phyloP scores from a whole-genome alignment of 2,888 invertebrate genomes.

The Philhelius pedissequus region DNA sequence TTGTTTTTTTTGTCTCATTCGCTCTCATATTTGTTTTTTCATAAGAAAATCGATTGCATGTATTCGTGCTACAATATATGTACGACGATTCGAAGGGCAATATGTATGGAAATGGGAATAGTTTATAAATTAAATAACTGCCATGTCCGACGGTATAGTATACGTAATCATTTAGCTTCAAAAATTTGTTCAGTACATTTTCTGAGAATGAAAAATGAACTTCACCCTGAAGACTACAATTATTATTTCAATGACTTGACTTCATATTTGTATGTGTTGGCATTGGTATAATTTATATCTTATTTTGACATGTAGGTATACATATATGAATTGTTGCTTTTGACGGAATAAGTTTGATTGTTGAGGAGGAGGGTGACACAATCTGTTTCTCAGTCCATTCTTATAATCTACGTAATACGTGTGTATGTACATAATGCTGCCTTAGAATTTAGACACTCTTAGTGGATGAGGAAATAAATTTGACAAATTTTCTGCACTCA shows the following conservation, averaged over 20 bases:
- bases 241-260: conserved; percentile 41
- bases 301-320: not conserved
- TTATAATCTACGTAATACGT: not conserved
- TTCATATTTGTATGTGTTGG: not conserved
- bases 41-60: not conserved
- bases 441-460: conserved; percentile 32
- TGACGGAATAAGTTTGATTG: not conserved
- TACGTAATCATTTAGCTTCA: conserved; percentile 59
- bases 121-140: conserved; percentile 68
- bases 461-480: conserved; percentile 69
- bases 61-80: not conserved
- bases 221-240: conserved; percentile 65
- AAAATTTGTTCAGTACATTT: conserved; percentile 54
- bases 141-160: conserved; percentile 57
- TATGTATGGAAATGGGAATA: conserved; percentile 34
- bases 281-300: not conserved
- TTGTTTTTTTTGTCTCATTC: conserved; percentile 13
- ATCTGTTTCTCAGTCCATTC: not conserved
- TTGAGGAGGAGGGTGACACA: not conserved
- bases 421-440: not conserved
- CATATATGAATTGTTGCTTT: conserved; percentile 17
- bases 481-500: conserved; percentile 70
- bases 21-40: not conserved
- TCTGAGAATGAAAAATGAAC: conserved; percentile 71
- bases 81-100: not conserved